These are phyloP conservation scores for Bombus superbus DNA, from an alignment of 1,140 invertebrate species.

Conservation along the genomic window DNA sequence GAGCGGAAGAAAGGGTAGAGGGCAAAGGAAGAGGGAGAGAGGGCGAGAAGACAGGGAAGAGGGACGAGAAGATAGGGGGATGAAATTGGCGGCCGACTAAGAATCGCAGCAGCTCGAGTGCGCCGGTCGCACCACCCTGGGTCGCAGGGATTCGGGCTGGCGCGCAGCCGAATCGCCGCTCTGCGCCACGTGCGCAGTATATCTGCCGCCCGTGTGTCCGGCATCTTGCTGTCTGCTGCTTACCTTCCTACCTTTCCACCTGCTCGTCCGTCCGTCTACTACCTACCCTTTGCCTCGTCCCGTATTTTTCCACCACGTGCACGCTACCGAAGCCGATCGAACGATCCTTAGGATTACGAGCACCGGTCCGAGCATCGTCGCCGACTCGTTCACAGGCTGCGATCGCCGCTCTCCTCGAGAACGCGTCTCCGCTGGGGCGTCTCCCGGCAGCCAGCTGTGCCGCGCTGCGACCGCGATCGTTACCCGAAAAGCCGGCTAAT, in stretches of 20 bases:
- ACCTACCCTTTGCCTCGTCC: conserved; percentile 16
- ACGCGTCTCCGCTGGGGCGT: conserved; percentile 26
- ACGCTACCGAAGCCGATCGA: background rate
- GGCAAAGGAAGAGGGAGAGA: background rate
- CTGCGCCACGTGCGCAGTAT: conserved; percentile 38
- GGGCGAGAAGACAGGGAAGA: background rate
- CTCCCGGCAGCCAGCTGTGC: conserved; percentile 28
- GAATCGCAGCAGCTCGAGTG: conserved; percentile 35
- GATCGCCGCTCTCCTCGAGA: background rate
- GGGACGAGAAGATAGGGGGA: background rate
- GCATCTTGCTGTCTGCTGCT: background rate
- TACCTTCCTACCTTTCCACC: background rate
- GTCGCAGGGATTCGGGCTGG: conserved; percentile 26
- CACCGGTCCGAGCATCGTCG: background rate
- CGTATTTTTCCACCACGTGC: background rate
- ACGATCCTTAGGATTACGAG: conserved; percentile 1
- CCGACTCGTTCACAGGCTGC: no score
- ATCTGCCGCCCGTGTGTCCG: background rate
- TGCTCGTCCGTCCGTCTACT: background rate
- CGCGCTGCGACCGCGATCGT: conserved; percentile 49
- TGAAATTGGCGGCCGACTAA: conserved; percentile 39
- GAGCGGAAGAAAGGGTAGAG: conserved; percentile 12
- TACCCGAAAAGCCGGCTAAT: conserved; percentile 61
- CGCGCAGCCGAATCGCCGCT: conserved; percentile 27
- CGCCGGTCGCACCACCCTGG: conserved; percentile 31